Evolutionary conservation across 2,797 vertebrate species (phyloP).

Genomic region (Hipposideros larvatus): DNA sequence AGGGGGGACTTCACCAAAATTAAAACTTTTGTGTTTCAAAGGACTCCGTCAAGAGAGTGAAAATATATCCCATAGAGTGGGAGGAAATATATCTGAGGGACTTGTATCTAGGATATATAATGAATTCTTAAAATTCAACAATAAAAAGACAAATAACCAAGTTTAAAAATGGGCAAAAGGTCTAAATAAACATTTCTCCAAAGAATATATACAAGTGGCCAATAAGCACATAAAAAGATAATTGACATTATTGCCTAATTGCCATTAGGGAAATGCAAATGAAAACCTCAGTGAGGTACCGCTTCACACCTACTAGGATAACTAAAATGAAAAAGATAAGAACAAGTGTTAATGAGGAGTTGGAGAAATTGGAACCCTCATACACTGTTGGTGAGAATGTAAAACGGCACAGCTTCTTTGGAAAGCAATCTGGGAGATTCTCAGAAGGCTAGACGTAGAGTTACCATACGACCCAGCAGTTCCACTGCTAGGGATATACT

Average conservation of each 20-base stretch:
- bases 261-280: conserved; percentile 6
- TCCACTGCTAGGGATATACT: not conserved
- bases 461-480: not conserved
- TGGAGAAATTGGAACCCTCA: not conserved
- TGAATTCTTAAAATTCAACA: not conserved
- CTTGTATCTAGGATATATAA: not conserved
- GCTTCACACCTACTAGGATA: not conserved
- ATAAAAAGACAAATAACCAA: not conserved
- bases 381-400: not conserved
- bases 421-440: not conserved
- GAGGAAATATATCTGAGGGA: not conserved
- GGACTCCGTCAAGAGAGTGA: conserved; percentile 7
- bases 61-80: conserved; percentile 12
- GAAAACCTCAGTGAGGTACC: not conserved
- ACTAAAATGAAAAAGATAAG: not conserved
- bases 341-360: not conserved
- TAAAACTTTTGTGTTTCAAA: not conserved
- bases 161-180: not conserved
- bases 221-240: not conserved
- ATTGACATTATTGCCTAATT: not conserved
- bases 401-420: not conserved
- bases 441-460: not conserved
- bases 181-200: not conserved
- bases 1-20: not conserved
- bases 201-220: not conserved